Evolutionary conservation across 2,797 vertebrate species (phyloP).

Genomic region (Phylloscopus collybita): DNA sequence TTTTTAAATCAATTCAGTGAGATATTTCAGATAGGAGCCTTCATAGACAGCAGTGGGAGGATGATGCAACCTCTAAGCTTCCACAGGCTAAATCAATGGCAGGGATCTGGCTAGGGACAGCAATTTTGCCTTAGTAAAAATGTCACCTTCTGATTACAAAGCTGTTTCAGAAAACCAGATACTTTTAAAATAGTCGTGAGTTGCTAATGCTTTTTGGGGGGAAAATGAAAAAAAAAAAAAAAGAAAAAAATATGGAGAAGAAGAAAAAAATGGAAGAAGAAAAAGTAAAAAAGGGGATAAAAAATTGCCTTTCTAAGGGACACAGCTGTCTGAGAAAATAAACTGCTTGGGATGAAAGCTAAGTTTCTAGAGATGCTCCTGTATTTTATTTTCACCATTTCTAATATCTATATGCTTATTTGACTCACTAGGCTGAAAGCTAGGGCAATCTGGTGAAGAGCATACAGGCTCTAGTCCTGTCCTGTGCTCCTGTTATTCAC

Average conservation of each 20-base stretch:
- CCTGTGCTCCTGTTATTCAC: background rate
- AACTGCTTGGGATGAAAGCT: background rate
- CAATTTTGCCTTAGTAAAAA: background rate
- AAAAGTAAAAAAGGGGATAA: background rate
- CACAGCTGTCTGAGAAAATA: background rate
- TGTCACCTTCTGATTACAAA: background rate
- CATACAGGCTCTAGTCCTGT: background rate
- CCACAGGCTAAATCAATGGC: background rate
- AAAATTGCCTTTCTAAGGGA: background rate
- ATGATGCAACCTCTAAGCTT: constrained; percentile 15
- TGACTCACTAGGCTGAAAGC: background rate
- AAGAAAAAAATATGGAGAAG: background rate
- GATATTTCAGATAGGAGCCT: background rate
- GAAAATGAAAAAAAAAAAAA: accelerated
- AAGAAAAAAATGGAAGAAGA: background rate
- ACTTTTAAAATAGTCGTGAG: background rate
- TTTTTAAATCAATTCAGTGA: background rate
- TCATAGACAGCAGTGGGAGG: background rate
- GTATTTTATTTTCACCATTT: background rate
- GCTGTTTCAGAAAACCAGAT: background rate
- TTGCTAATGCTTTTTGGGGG: background rate
- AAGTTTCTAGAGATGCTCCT: background rate
- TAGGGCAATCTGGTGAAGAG: background rate
- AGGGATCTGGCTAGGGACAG: background rate
- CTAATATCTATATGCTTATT: background rate